Evolutionary conservation across 2,888 invertebrate species (phyloP).

Genomic region (Philonicus albiceps): DNA sequence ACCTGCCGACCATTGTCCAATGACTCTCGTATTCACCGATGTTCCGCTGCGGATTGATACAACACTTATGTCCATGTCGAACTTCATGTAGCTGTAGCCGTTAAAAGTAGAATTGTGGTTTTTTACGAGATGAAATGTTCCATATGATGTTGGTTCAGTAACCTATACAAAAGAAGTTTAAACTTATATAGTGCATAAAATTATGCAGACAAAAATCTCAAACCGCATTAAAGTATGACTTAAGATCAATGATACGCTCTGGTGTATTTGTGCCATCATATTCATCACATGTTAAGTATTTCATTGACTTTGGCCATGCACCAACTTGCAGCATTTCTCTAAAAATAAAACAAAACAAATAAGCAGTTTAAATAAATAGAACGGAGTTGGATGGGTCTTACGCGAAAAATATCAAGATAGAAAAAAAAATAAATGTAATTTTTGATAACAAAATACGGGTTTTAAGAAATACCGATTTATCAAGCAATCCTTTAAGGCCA

Average conservation of each 20-base stretch:
- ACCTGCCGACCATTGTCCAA: constrained; percentile 83
- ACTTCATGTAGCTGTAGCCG: constrained; percentile 78
- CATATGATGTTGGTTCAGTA: constrained; percentile 74
- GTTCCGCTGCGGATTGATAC: constrained; percentile 77
- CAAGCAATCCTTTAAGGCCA: too few species aligned
- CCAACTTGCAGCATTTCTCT: constrained; percentile 76
- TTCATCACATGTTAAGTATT: constrained; percentile 79
- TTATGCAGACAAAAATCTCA: constrained; percentile 49
- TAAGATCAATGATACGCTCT: constrained; percentile 75
- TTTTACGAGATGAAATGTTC: constrained; percentile 70
- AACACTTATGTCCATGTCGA: constrained; percentile 75
- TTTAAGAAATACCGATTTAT: too few species aligned
- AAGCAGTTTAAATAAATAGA: background rate
- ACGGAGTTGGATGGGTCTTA: background rate
- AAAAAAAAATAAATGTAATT: too few species aligned
- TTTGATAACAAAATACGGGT: too few species aligned
- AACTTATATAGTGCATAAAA: background rate
- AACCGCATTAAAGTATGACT: constrained; percentile 74
- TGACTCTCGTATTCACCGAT: constrained; percentile 72
- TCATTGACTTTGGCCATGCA: constrained; percentile 77
- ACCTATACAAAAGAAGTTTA: constrained; percentile 59
- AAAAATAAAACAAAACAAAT: constrained; percentile 54
- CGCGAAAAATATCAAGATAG: too few species aligned
- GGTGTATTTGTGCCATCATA: constrained; percentile 81
- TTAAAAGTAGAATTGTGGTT: constrained; percentile 69